Base-by-base conservation (phyloP, 2,888 invertebrate genomes). In the Tetragnatha montana region DNA sequence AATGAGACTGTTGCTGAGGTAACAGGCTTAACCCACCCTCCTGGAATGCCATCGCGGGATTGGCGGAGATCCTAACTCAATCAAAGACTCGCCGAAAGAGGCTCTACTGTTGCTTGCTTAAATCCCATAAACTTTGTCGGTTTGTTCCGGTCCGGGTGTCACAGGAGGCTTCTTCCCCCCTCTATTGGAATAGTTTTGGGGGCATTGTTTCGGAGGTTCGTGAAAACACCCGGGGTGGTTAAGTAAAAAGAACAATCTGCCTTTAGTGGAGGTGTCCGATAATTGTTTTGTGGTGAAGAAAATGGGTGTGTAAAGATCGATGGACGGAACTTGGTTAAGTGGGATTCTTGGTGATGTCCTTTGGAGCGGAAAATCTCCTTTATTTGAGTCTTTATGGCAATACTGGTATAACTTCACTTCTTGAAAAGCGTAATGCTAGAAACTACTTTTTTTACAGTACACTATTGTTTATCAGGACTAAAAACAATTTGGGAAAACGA, bases 1-100 rank as follows among this genome's bases (percentile, higher is more conserved):
- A 89, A 89, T 85, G 89, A 89, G 89, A 89, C 85, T 89, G 89
- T 89, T 89, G 89, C 89, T 85, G 85, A 60, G 89, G 89, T 89
- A 89, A 89, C 89, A 89, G 75, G 89, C 89, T 89, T 89, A 89
- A 21, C 22, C 71, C 78, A 51, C 89, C 85, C 89, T 89, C 78
- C 70, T 69, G 75, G 89, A 89, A 89, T 89, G 85, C 60, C 73
- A 76, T 76, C 85, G 70, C 85, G 89, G 85, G 81, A 81, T 87
- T 87, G 69, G 82, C 82, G 88, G 71, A 88, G 82, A 75, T 87
- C 50, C 35, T 89, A 89, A 89, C 89, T 89, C 89, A 89, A 89
- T 89, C 89, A 89, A 84, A 80, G 80, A 75, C 70, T 80, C 21
- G 47, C 69, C n/a, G n/a, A n/a, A 78, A 71, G 78, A 75, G 81